Evolutionary conservation across 2,888 invertebrate genomes (phyloP).

Genomic region (Heliconius ismenius): DNA sequence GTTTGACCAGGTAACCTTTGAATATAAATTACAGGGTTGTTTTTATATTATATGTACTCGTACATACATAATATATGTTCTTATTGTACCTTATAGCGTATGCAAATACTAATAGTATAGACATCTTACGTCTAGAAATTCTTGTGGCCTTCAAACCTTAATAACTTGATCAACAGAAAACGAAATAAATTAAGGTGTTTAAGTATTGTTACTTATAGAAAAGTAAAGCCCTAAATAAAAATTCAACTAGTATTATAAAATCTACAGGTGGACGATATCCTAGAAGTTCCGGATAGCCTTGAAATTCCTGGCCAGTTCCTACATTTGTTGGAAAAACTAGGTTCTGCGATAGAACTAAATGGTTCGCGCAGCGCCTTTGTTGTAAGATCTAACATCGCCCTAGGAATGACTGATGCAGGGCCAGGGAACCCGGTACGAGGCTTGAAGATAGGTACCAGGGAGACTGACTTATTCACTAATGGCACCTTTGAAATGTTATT

Average conservation of each 20-base stretch:
- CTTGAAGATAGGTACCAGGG: constrained; percentile 58
- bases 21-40: neutral
- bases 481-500: constrained; percentile 63
- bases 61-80: too few species aligned
- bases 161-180: neutral
- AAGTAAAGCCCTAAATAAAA: neutral
- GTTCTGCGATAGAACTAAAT: constrained; percentile 58
- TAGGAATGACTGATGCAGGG: constrained; percentile 63
- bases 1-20: constrained; percentile 61
- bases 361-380: constrained; percentile 53
- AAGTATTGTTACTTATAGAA: neutral
- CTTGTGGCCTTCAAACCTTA: neutral
- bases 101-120: too few species aligned
- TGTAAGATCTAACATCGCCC: constrained; percentile 63
- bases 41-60: neutral
- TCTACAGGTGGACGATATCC: constrained; percentile 62
- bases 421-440: constrained; percentile 62
- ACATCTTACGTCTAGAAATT: too few species aligned
- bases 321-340: constrained; percentile 65
- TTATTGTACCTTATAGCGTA: too few species aligned
- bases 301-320: constrained; percentile 65
- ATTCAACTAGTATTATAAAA: neutral
- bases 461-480: constrained; percentile 55
- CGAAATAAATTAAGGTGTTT: neutral
- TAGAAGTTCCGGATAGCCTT: constrained; percentile 54